Evolutionary conservation across 1,140 invertebrate genomes (phyloP).

Genomic region (Neodiprion fabricii): DNA sequence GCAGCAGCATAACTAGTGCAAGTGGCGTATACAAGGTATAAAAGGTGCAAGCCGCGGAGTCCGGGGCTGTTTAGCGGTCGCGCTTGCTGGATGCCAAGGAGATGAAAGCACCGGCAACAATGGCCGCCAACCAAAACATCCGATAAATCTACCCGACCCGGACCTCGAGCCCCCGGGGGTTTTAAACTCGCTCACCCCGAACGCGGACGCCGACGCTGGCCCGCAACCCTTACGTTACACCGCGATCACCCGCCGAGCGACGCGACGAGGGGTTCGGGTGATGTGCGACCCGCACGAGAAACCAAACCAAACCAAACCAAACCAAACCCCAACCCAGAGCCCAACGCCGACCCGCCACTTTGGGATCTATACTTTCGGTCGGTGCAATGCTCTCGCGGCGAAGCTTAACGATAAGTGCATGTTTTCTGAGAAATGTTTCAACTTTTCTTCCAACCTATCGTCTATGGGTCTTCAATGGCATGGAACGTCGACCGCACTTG

Average conservation of each 20-base stretch:
- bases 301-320: slow-evolving; percentile 48
- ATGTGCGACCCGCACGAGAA: slow-evolving; percentile 52
- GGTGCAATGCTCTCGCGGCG: too few relatives aligned
- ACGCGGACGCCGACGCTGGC: slow-evolving; percentile 41
- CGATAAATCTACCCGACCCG: slow-evolving; percentile 62
- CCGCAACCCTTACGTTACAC: slow-evolving; percentile 61
- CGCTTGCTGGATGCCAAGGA: not conserved
- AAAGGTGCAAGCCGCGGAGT: too few relatives aligned
- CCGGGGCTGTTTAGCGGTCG: too few relatives aligned
- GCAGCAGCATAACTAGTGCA: too few relatives aligned
- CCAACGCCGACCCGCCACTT: slow-evolving; percentile 21
- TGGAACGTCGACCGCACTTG: slow-evolving; percentile 13
- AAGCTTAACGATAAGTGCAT: slow-evolving; percentile 25
- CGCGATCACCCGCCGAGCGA: slow-evolving; percentile 47
- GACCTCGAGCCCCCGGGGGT: slow-evolving; percentile 61
- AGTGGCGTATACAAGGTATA: too few relatives aligned
- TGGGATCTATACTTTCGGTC: too few relatives aligned
- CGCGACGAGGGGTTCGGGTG: slow-evolving; percentile 35
- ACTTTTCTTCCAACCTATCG: not conserved
- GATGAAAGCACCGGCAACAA: slow-evolving; percentile 52
- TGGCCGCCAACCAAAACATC: slow-evolving; percentile 64
- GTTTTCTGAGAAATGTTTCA: slow-evolving; percentile 40
- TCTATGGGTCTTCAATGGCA: not conserved
- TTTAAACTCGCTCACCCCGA: slow-evolving; percentile 57
- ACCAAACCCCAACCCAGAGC: slow-evolving; percentile 19